These are phyloP conservation scores for Octodon degus DNA, from an alignment of 2,113 vertebrate genomes.

Conservation along the genomic window DNA sequence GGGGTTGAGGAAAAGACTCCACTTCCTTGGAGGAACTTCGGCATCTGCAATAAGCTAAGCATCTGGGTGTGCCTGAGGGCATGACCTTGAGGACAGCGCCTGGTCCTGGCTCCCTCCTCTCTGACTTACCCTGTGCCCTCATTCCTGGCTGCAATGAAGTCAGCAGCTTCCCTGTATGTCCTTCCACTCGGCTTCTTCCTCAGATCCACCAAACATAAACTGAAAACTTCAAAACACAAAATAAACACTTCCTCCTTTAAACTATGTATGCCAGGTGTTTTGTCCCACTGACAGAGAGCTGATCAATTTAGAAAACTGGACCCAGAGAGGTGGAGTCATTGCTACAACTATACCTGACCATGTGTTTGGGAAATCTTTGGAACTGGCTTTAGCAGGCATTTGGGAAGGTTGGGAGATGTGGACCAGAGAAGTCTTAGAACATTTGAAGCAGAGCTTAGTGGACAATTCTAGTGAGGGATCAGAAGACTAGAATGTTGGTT, in stretches of 20 bases:
- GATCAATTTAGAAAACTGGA: background rate
- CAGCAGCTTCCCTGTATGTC: background rate
- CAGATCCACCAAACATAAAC: background rate
- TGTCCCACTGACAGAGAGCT: background rate
- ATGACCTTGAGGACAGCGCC: background rate
- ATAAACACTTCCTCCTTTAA: background rate
- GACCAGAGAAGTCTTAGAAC: background rate
- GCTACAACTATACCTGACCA: background rate
- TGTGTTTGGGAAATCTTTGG: background rate
- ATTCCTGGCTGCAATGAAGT: background rate
- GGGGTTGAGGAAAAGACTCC: no score
- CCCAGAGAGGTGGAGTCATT: background rate
- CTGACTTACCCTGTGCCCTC: background rate
- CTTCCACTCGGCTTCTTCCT: background rate
- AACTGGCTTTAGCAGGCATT: background rate
- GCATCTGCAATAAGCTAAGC: no score
- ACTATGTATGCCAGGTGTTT: background rate
- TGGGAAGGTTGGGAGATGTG: background rate
- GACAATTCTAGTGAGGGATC: background rate
- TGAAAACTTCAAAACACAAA: background rate
- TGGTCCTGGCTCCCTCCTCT: background rate
- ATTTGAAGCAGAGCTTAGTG: background rate
- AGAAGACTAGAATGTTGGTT: background rate
- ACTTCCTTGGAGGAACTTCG: no score
- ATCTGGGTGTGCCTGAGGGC: background rate